Base-by-base conservation (phyloP, 2,888 invertebrate species). In the Petrophora chlorosata region DNA sequence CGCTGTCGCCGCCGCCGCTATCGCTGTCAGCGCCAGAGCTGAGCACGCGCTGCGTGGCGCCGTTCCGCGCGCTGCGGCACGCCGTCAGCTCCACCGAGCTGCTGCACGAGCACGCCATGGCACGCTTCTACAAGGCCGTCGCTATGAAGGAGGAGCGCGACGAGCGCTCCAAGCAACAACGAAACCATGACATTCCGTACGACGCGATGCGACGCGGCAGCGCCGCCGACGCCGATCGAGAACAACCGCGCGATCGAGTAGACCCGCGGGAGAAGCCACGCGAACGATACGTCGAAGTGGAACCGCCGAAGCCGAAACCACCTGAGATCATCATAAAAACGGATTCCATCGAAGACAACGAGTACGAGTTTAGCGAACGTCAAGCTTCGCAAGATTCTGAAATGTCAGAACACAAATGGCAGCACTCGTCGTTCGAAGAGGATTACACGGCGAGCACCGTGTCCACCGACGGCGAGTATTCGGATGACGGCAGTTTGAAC, bases 71-170 rank as follows among this genome's bases (percentile, higher is more conserved):
- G 32, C 80, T 96, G 22, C 92, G 95, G 16, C 92, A 93, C 61
- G 94, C 95, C 0, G 94, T 95, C 15, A 96, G 96, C 70, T 96
- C 96, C 2, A 94, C 95, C 0, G 96, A 96, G 73, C 88, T 97
- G 3, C 90, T 97, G 0, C 96, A 96, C 74, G 96, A 96, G 74
- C 92, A 94, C 30, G 95, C 95, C 7, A 95, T 96, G 94, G 94
- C 94, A 5, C 91, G 96, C 25, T 94, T 96, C 73, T 95, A 95
- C 73, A 93, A 94, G 76, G 96, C 95, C 5, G 93, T 94, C 2
- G 94, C 94, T 43, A 91, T 94, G 61, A 94, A 96, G 75, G 94
- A 96, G 76, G 92, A 93, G 12, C 70, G 76, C 56, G 65, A 76
- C 38, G 68, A 67, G 62, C 59, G 61, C 23, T 46, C 59, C 44